Evolutionary conservation across 2,113 vertebrate genomes (phyloP), one percentile per base, ranked within the genome.

Genomic region (Puffinus mauretanicus): DNA sequence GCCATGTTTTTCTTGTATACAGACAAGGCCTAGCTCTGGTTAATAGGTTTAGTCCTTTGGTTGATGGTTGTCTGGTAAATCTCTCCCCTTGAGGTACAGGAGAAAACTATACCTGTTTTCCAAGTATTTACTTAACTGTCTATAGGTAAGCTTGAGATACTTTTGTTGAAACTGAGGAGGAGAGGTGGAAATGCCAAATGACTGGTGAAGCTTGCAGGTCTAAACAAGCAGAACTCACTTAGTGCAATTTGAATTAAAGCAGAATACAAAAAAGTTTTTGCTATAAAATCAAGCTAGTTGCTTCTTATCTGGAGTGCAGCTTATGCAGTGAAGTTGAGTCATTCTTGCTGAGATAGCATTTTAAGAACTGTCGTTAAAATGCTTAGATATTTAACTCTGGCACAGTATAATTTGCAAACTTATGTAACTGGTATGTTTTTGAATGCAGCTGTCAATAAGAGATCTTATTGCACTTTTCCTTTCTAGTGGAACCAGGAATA

Each of bases 351-450:
- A 97, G 89, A 40, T 87, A 94, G 95, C 90, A 61, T 83, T 96
- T 96, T 97, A 89, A 86, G 96, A 92, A 91, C 93, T 67, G 89
- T 88, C 34, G 46, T 65, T 96, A 87, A 96, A 96, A 97, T 90
- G 95, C 94, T 96, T 75, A 83, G 95, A 96, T 96, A 76, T 94
- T 97, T 97, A 94, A 96, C 91, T 95, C 87, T 80, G 89, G 90
- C 82, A 82, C 66, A 42, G 86, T 80, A 19, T 85, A 94, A 97
- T 97, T 96, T 96, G 93, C 90, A 93, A 94, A 94, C 94, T 97
- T 97, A 97, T 94, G 95, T 97, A 97, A 97, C 94, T 92, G 90
- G 58, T 94, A 47, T 96, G 97, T 93, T 97, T 97, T 94, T 95
- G 93, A 94, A 93, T 93, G 94, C 97, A 96, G 91, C 95, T 97